phyloP scores from a whole-genome alignment of 2,888 invertebrate species.

The Beris chalybata region DNA sequence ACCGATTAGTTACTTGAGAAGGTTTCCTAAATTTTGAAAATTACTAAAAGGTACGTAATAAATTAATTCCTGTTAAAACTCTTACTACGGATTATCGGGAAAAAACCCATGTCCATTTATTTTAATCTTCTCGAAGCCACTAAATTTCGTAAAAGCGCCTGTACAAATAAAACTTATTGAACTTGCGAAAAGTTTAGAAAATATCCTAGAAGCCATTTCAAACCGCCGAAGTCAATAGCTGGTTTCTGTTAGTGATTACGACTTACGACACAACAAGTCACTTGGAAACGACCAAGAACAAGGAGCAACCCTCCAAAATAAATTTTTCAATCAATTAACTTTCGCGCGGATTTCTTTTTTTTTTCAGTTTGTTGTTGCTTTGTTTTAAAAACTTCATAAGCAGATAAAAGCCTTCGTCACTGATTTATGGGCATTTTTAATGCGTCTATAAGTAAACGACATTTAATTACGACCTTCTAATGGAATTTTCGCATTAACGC shows the following conservation, averaged over 20 bases:
- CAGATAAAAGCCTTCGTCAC: slow-evolving; percentile 36
- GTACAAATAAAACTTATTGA: no score
- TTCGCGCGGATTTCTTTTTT: slow-evolving; percentile 13
- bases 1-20: no score
- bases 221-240: no score
- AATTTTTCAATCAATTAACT: slow-evolving; percentile 40
- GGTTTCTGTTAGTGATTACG: slow-evolving; percentile 23
- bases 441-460: slow-evolving; percentile 54
- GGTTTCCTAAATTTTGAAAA: no score
- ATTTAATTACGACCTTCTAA: slow-evolving; percentile 55
- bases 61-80: no score
- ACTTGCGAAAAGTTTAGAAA: no score
- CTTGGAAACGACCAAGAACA: slow-evolving; percentile 30
- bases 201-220: no score
- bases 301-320: neutral
- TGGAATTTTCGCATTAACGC: slow-evolving; percentile 53
- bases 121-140: no score
- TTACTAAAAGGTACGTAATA: no score
- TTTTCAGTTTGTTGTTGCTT: neutral
- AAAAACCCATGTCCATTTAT: no score
- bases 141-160: no score
- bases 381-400: slow-evolving; percentile 36
- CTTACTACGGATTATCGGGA: no score
- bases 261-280: slow-evolving; percentile 36
- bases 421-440: slow-evolving; percentile 55